Percentiles rank a stretch among this genome's conserved stretches.
phyloP scores from a whole-genome alignment of 2,113 vertebrate species.

The Arothron firmamentum region DNA sequence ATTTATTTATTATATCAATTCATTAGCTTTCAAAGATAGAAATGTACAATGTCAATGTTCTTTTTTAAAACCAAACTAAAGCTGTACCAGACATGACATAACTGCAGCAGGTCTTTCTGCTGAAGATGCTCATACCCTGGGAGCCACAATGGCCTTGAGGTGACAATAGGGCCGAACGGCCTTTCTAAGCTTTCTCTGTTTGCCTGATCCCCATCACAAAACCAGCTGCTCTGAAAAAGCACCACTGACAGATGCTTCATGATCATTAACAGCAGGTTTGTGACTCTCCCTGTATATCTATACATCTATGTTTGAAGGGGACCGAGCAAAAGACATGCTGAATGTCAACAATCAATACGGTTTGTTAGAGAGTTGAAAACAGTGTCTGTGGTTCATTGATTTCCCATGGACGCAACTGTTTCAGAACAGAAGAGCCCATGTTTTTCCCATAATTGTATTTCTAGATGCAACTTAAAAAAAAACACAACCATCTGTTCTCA shows the following conservation, averaged over 20 bases:
- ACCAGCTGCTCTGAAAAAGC: not conserved
- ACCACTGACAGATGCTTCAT: not conserved
- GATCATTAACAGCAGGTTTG: slow-evolving; percentile 11
- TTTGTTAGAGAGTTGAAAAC: slow-evolving; percentile 52
- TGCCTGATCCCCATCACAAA: slow-evolving; percentile 36
- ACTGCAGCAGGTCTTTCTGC: slow-evolving; percentile 39
- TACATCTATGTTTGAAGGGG: slow-evolving; percentile 21
- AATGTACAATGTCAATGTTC: too few species aligned
- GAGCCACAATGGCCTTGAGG: slow-evolving; percentile 26
- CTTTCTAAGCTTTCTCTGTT: slow-evolving; percentile 39
- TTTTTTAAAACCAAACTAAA: not conserved
- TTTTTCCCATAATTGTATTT: slow-evolving; percentile 45
- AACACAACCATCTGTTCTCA: slow-evolving; percentile 40
- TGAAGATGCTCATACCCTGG: slow-evolving; percentile 22
- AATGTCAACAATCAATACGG: slow-evolving; percentile 48
- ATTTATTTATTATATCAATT: too few species aligned
- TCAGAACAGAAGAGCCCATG: slow-evolving; percentile 15
- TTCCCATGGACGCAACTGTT: slow-evolving; percentile 36
- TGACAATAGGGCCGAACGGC: slow-evolving; percentile 53
- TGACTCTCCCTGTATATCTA: slow-evolving; percentile 11
- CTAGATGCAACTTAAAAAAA: slow-evolving; percentile 49
- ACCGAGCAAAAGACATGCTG: slow-evolving; percentile 30
- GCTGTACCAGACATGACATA: slow-evolving; percentile 22
- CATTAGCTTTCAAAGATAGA: too few species aligned
- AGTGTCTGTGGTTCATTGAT: slow-evolving; percentile 52